Percentiles rank a stretch among this genome's conserved stretches.
Evolutionary conservation across 2,113 vertebrate genomes (phyloP).

Genomic region (Oryctolagus cuniculus): DNA sequence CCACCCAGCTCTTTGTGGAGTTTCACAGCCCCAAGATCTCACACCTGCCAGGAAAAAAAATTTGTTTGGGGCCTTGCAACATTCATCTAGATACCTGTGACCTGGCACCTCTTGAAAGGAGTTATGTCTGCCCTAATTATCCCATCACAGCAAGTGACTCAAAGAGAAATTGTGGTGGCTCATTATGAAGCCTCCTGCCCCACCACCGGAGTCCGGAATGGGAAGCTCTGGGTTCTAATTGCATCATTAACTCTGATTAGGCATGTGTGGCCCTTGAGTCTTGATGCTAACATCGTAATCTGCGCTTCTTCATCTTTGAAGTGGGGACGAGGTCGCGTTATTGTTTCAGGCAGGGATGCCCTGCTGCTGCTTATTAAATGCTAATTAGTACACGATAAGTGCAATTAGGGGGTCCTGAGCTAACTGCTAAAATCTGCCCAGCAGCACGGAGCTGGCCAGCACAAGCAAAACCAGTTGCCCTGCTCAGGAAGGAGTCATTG

Average conservation of each 20-base stretch:
- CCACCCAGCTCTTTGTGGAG: not conserved
- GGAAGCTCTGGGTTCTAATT: slow-evolving; percentile 60
- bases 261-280: not conserved
- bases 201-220: not conserved
- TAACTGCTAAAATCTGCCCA: not conserved
- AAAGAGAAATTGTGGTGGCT: not conserved
- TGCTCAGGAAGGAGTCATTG: not conserved
- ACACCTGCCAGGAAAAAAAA: slow-evolving; percentile 10
- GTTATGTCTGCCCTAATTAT: slow-evolving; percentile 26
- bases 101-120: slow-evolving; percentile 69
- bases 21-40: not conserved
- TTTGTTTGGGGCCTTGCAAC: not conserved
- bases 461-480: slow-evolving; percentile 41
- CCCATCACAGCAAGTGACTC: not conserved
- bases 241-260: slow-evolving; percentile 13
- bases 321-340: slow-evolving; percentile 55
- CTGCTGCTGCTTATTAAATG: slow-evolving; percentile 68
- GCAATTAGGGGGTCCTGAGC: slow-evolving; percentile 63
- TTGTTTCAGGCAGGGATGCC: slow-evolving; percentile 57
- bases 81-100: not conserved
- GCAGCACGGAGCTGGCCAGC: not conserved
- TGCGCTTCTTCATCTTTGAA: slow-evolving; percentile 75
- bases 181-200: slow-evolving; percentile 14
- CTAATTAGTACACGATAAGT: slow-evolving; percentile 78
- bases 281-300: slow-evolving; percentile 10